Base-by-base conservation (phyloP, 2,113 vertebrate species). In the Pluvialis apricaria region DNA sequence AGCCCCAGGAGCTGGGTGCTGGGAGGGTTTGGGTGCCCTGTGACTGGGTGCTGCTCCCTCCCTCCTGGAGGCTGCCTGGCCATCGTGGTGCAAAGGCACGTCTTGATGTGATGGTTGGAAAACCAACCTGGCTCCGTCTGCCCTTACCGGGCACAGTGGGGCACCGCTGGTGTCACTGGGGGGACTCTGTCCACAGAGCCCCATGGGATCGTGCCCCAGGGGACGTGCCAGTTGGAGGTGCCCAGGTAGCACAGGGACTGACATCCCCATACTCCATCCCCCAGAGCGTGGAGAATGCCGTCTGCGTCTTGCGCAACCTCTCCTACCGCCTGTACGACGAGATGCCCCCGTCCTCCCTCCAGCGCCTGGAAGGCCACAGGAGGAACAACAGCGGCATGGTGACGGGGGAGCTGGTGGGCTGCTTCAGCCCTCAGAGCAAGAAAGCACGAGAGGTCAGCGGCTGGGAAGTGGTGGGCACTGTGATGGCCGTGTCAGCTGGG, bases 241-340 rank as follows among this genome's bases (percentile, higher is more conserved):
- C 16, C 34, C 47, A 38, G 77, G 26, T 0, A 3, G 22, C 40
- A 6, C 42, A 6, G 45, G 49, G 38, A 3, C 60, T 58, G 81
- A 87, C 36, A 4, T 18, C 14, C 8, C 14, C 1, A 0, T 6
- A 29, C 18, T 71, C 42, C 42, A 3, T 80, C 28, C 3, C 21
- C 2, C 86, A 99, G 99, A 99, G 99, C 2, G 98, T 99, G 95
- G 99, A 99, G 97, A 99, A 99, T 0, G 98, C 98, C 0, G 95
- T 99, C 86, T 99, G 99, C 5, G 98, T 99, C 52, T 97, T 99
- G 97, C 98, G 99, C 85, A 99, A 99, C 97, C 98, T 99, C 95
- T 99, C 99, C 80, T 99, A 99, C 95, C 99, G 99, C 91, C 98
- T 99, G 69, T 99, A 99, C 20, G 97, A 98, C 0, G 99, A 99